Evolutionary conservation across 92 coral and sea anemone genomes (phyloP), one percentile per base, ranked within the genome.

Genomic region (Plumapathes pennacea): DNA sequence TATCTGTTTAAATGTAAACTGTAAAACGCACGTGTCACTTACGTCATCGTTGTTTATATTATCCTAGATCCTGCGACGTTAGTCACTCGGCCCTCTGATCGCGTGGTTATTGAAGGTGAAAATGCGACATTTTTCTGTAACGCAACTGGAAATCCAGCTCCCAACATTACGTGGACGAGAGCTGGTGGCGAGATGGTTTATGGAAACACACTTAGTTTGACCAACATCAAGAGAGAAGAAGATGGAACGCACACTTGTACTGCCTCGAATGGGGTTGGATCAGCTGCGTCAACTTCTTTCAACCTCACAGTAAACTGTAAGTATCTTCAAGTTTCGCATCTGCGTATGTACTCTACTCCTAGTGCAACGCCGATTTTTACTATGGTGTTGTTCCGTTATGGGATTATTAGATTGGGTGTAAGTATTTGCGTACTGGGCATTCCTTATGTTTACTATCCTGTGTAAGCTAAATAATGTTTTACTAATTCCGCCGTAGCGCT

Each of bases 151-250:
- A 45, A 21, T 32, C 57, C 69, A 31, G 9, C 44, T 12, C 44
- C 66, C 10, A 43, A 10, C 27, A 59, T 59, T 22, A 59, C 13
- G 3, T 59, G 66, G 66, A 24, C 12, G 8, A 46, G 36, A 46
- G 54, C 23, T 29, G 34, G 55, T 12, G 9, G 40, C 3, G 20
- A 25, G 14, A 28, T 41, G 20, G 39, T 17, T 5, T 26, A 31
- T 5, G 25, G n/a, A 12, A 25, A 25, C 4, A 17, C 19, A 27
- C 43, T 49, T 10, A 4, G 13, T 4, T 26, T 64, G 4, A 37
- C 10, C 25, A 64, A 64, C 14, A 26, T 64, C 19, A 37, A 6
- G 10, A 64, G 71, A 26, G 28, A 24, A 25, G 38, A 64, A 47
- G 31, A 50, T 25, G 71, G 60, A 34, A 13, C 51, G 4, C 51